Conservation (phyloP, 2,888 invertebrate species). For the Schrankia costaestrigalis region DNA sequence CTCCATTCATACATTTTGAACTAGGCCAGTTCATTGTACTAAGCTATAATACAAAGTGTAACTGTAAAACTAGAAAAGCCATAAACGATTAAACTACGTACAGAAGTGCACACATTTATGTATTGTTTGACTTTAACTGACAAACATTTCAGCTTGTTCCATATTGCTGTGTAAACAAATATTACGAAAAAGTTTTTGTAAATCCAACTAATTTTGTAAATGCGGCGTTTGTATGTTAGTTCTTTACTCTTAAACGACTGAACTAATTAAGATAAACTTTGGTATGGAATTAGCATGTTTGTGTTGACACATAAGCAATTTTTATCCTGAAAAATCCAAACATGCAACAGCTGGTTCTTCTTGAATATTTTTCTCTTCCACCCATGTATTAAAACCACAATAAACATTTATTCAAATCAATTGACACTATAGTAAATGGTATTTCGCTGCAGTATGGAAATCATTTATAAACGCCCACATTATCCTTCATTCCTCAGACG, state of each 20-base stretch:
- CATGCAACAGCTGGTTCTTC: too few species aligned
- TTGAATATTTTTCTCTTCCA: neutral
- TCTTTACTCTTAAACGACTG: too few species aligned
- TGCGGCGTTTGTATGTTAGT: too few species aligned
- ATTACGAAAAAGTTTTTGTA: neutral
- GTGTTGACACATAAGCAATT: too few species aligned
- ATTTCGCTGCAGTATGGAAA: conserved; percentile 25
- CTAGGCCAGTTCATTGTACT: too few species aligned
- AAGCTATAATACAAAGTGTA: too few species aligned
- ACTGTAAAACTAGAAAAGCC: too few species aligned
- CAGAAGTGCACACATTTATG: conserved; percentile 3
- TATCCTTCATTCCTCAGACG: conserved; percentile 32
- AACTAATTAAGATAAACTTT: too few species aligned
- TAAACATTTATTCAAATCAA: conserved; percentile 3
- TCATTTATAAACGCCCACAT: conserved; percentile 40
- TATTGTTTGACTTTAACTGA: conserved; percentile 6
- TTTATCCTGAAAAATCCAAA: too few species aligned
- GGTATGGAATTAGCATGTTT: too few species aligned
- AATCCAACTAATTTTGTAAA: neutral
- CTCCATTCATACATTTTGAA: too few species aligned
- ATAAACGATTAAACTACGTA: too few species aligned
- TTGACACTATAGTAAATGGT: conserved; percentile 21
- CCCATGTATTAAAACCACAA: neutral
- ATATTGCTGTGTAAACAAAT: neutral
- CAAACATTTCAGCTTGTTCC: conserved; percentile 5